A percentile compares a stretch with the other conserved stretches of the same genome.
Conservation (phyloP, 2,888 invertebrate genomes). For the Drosophila pseudotakahashii region DNA sequence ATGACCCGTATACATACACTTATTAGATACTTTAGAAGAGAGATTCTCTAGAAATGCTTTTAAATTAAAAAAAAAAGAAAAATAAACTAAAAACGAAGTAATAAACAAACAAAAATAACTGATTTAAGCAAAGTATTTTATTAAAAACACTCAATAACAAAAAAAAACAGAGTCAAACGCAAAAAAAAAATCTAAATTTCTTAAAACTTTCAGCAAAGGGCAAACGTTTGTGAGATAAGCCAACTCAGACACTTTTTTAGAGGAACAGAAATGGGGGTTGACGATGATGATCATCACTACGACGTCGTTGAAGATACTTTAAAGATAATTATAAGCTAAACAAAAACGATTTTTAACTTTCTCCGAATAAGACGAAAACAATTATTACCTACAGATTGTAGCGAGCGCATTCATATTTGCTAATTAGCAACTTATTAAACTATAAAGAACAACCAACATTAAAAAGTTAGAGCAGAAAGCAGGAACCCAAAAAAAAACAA, state of each 20-base stretch:
- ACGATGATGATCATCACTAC: slow-evolving; percentile 22
- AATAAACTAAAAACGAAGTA: slow-evolving; percentile 17
- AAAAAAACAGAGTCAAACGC: slow-evolving; percentile 19
- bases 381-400: slow-evolving; percentile 57
- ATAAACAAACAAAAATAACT: slow-evolving; percentile 25
- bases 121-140: slow-evolving; percentile 47
- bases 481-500: slow-evolving; percentile 28
- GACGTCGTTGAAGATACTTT: slow-evolving; percentile 62
- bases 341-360: slow-evolving; percentile 67
- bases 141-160: slow-evolving; percentile 35
- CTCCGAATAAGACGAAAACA: slow-evolving; percentile 56
- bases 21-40: slow-evolving; percentile 66
- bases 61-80: slow-evolving; percentile 40
- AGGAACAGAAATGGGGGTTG: slow-evolving; percentile 35
- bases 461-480: slow-evolving; percentile 47
- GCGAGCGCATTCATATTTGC: slow-evolving; percentile 55
- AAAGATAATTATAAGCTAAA: slow-evolving; percentile 61
- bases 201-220: slow-evolving; percentile 53
- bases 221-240: slow-evolving; percentile 50
- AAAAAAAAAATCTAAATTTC: slow-evolving; percentile 39
- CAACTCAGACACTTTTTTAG: slow-evolving; percentile 56
- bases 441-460: slow-evolving; percentile 42
- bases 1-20: slow-evolving; percentile 46
- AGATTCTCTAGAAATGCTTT: slow-evolving; percentile 69
- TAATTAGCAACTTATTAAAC: slow-evolving; percentile 58